Evolutionary conservation across 1,140 invertebrate species (phyloP).

Genomic region (Lethrus apterus): DNA sequence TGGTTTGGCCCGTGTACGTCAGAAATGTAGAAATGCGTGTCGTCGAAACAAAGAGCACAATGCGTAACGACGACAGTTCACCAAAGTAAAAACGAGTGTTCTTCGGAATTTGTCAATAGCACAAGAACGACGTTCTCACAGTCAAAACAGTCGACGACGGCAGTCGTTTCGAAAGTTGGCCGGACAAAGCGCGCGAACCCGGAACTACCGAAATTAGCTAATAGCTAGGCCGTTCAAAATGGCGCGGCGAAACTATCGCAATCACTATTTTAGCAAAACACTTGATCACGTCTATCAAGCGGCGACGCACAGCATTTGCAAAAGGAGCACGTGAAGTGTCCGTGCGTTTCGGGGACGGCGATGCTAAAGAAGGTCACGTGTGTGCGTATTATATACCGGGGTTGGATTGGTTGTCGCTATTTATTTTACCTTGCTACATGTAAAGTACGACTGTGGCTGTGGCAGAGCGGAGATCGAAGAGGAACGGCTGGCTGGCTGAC

Average conservation of each 20-base stretch:
- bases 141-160: background rate
- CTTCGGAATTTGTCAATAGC: too few species aligned
- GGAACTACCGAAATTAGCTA: constrained; percentile 15
- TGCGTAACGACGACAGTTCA: background rate
- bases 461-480: background rate
- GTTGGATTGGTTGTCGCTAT: background rate
- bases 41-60: constrained; percentile 2
- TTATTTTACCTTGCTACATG: constrained; percentile 10
- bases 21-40: too few species aligned
- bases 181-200: constrained; percentile 12
- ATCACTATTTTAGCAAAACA: constrained; percentile 10
- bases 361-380: too few species aligned
- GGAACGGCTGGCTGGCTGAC: constrained; percentile 2
- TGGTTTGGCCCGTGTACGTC: constrained; percentile 1
- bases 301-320: background rate
- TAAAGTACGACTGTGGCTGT: background rate
- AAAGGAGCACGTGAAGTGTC: constrained; percentile 12
- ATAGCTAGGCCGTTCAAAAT: constrained; percentile 14
- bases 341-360: constrained; percentile 3
- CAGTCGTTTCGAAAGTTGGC: constrained; percentile 8
- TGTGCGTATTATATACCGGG: too few species aligned
- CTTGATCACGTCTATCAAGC: background rate
- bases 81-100: too few species aligned
- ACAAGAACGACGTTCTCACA: constrained; percentile 1
- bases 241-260: constrained; percentile 8